Evolutionary conservation across 2,888 invertebrate genomes (phyloP).

Genomic region (Drosophila siamana): DNA sequence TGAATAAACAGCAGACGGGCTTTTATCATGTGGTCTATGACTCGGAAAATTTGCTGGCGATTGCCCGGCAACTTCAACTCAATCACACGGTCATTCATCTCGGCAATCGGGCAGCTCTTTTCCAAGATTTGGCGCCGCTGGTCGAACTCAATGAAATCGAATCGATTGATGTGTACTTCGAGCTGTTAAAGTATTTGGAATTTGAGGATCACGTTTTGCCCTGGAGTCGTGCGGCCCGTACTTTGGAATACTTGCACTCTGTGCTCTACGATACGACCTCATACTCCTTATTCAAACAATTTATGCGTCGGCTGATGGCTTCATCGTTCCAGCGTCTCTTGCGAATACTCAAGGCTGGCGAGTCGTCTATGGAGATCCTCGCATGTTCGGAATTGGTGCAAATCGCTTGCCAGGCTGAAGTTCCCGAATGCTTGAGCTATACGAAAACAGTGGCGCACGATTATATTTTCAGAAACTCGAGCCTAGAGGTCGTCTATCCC

Average conservation of each 20-base stretch:
- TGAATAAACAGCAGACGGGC: conserved; percentile 84
- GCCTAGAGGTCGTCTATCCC: conserved; percentile 44
- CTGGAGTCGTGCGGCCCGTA: conserved; percentile 87
- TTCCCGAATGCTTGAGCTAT: conserved; percentile 77
- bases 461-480: conserved; percentile 69
- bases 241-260: conserved; percentile 58
- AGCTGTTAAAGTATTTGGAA: conserved; percentile 87
- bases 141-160: conserved; percentile 88
- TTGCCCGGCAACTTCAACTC: conserved; percentile 88
- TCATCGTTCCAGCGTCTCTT: conserved; percentile 68
- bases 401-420: conserved; percentile 76
- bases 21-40: conserved; percentile 91
- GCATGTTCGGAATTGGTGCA: conserved; percentile 60
- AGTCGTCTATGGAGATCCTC: conserved; percentile 28
- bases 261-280: conserved; percentile 73
- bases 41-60: conserved; percentile 87
- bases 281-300: conserved; percentile 70
- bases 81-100: conserved; percentile 89
- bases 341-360: conserved; percentile 19
- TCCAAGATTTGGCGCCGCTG: conserved; percentile 90
- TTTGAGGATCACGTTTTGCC: conserved; percentile 89
- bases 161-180: conserved; percentile 86
- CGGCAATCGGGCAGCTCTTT: conserved; percentile 93
- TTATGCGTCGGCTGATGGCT: conserved; percentile 70
- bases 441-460: conserved; percentile 66